phyloP scores from a whole-genome alignment of 1,140 invertebrate species.

The Teleogryllus occipitalis region DNA sequence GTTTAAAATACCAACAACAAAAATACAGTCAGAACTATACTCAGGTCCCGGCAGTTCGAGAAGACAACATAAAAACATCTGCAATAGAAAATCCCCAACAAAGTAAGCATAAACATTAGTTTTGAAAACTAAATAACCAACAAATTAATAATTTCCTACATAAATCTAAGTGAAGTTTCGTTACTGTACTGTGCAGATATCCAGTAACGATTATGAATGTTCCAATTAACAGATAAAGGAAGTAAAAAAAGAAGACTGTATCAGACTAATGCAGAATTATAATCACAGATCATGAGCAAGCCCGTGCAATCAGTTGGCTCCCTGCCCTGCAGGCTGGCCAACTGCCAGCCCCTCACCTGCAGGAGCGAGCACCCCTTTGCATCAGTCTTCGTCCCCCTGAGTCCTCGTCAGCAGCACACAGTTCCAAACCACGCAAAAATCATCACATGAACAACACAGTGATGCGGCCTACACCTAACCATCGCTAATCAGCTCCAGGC shows the following conservation, averaged over 20 bases:
- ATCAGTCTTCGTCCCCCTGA: constrained; percentile 17
- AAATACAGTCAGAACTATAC: too few species aligned
- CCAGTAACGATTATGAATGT: too few species aligned
- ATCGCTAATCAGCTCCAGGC: background rate
- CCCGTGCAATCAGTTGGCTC: background rate
- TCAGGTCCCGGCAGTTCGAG: too few species aligned
- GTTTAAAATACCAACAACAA: too few species aligned
- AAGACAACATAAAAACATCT: too few species aligned
- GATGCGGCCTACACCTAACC: background rate
- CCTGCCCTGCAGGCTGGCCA: background rate
- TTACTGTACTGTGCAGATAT: too few species aligned
- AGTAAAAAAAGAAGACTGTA: background rate
- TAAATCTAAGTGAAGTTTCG: too few species aligned
- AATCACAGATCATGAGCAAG: background rate
- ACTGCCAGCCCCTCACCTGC: background rate
- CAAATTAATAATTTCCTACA: too few species aligned
- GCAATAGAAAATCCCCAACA: too few species aligned
- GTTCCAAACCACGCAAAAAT: background rate
- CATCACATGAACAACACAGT: background rate
- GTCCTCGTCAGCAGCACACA: background rate
- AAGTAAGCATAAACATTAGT: too few species aligned
- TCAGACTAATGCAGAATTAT: background rate
- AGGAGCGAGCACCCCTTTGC: background rate
- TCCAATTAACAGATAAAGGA: background rate
- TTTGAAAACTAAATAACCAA: too few species aligned